Evolutionary conservation across 2,888 invertebrate species (phyloP).

Genomic region (Bhutanitis thaidina): DNA sequence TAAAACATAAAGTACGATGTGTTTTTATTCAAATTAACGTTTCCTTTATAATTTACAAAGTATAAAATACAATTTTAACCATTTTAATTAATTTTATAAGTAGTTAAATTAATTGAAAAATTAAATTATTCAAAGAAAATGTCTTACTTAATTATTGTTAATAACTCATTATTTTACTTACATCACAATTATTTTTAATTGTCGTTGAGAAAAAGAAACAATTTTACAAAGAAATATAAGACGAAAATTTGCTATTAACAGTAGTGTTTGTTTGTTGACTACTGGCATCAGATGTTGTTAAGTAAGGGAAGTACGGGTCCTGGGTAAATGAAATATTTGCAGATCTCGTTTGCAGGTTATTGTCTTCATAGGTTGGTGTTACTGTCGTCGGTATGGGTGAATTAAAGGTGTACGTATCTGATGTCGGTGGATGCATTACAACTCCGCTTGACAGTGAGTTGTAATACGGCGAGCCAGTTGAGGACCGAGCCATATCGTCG

Average conservation of each 20-base stretch:
- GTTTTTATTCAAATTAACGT: too few relatives aligned
- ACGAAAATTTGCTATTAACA: constrained; percentile 53
- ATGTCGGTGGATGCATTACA: constrained; percentile 48
- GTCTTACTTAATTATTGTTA: too few relatives aligned
- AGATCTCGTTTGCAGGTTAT: constrained; percentile 42
- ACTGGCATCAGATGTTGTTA: constrained; percentile 46
- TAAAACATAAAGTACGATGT: too few relatives aligned
- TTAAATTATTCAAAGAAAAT: too few relatives aligned
- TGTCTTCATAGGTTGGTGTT: constrained; percentile 61
- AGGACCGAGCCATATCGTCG: constrained; percentile 59
- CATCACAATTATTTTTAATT: background rate
- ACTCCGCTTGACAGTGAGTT: constrained; percentile 51
- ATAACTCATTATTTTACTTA: too few relatives aligned
- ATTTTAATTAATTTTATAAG: background rate
- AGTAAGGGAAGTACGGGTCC: constrained; percentile 61
- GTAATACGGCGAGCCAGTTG: constrained; percentile 52
- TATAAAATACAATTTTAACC: too few relatives aligned
- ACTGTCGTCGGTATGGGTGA: constrained; percentile 43
- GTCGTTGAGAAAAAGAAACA: background rate
- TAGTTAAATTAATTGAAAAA: background rate
- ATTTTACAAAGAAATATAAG: constrained; percentile 60
- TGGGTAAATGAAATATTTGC: constrained; percentile 46
- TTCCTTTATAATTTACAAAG: too few relatives aligned
- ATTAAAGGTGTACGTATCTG: constrained; percentile 54
- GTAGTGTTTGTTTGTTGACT: constrained; percentile 44